phyloP scores from a whole-genome alignment of 2,888 invertebrate genomes.

The Leptinotarsa peninsularis region DNA sequence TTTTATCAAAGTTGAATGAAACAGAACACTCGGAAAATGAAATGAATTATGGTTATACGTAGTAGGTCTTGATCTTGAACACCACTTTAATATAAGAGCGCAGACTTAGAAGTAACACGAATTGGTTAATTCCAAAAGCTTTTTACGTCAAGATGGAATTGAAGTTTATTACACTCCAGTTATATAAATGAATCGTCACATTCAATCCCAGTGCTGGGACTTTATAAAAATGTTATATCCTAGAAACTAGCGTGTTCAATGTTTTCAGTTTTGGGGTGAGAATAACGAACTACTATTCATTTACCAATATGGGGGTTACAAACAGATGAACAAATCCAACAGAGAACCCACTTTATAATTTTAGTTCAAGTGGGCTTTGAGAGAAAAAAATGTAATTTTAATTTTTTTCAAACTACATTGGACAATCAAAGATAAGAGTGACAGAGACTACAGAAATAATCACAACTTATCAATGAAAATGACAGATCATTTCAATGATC shows the following conservation, averaged over 20 bases:
- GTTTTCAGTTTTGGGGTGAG: not conserved
- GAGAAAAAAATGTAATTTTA: no score
- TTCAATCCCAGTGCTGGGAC: conserved; percentile 15
- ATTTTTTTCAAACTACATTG: no score
- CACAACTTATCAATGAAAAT: no score
- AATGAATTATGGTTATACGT: conserved; percentile 32
- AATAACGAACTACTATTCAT: not conserved
- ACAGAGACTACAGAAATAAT: no score
- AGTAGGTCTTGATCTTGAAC: conserved; percentile 31
- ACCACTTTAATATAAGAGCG: conserved; percentile 28
- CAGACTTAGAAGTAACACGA: conserved; percentile 27
- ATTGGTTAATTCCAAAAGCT: conserved; percentile 29
- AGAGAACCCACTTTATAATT: no score
- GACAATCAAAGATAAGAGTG: no score
- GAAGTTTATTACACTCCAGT: conserved; percentile 30
- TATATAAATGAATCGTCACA: conserved; percentile 31
- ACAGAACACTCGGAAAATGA: conserved; percentile 24
- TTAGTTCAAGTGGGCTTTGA: no score
- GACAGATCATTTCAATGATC: no score
- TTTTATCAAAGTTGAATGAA: conserved; percentile 22
- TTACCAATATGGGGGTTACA: no score
- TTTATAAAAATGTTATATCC: not conserved
- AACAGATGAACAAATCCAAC: no score
- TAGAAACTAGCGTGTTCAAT: not conserved
- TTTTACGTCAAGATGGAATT: conserved; percentile 29